Percentiles rank a stretch among this genome's conserved stretches.
Evolutionary conservation across 2,797 vertebrate genomes (phyloP).

Genomic region (Molossus alvarezi): DNA sequence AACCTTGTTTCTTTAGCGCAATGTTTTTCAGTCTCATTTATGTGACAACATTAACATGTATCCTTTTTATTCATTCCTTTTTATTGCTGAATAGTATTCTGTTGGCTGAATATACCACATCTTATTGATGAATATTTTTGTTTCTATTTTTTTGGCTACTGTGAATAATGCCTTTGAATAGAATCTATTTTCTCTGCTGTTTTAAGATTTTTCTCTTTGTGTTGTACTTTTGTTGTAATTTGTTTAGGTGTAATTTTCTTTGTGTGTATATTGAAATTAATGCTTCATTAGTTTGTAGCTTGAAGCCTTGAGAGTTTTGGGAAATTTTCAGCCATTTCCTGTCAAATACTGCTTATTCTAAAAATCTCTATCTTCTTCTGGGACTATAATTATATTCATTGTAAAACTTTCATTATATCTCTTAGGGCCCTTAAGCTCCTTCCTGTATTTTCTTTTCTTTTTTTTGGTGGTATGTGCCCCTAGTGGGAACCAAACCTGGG

Average conservation of each 20-base stretch:
- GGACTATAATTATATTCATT: neutral
- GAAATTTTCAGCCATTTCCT: neutral
- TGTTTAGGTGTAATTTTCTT: neutral
- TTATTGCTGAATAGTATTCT: neutral
- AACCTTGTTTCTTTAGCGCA: neutral
- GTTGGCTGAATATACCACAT: neutral
- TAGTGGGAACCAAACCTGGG: too few species aligned
- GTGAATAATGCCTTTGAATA: slow-evolving; percentile 24
- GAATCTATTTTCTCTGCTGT: neutral
- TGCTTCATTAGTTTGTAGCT: neutral
- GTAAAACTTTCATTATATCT: neutral
- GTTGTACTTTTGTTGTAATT: neutral
- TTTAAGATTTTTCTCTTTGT: neutral
- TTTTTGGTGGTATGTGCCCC: too few species aligned
- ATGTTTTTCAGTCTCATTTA: neutral
- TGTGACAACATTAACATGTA: neutral
- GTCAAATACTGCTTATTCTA: neutral
- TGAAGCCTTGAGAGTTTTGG: neutral
- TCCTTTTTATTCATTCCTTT: neutral
- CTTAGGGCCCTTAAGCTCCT: neutral
- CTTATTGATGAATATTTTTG: neutral
- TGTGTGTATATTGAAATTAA: neutral
- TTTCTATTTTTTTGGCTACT: neutral
- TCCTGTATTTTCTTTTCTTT: neutral
- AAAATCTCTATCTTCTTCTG: slow-evolving; percentile 1